A percentile compares a stretch with the other conserved stretches of the same genome.
These are phyloP conservation scores for Lepus americanus DNA, from an alignment of 2,113 vertebrate species.

Conservation along the genomic window DNA sequence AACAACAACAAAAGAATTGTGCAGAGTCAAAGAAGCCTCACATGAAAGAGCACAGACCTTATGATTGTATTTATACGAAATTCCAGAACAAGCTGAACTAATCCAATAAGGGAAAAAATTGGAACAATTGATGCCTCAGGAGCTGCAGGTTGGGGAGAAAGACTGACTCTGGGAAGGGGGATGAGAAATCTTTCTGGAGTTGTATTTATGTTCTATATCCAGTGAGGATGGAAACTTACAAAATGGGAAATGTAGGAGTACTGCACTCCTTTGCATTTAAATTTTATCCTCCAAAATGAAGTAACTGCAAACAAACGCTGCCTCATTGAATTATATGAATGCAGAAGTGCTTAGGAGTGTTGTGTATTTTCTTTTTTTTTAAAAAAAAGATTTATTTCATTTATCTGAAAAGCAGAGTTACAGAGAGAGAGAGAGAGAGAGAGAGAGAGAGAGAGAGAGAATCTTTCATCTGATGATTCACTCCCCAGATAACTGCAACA, in stretches of 20 bases:
- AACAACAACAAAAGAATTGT: not conserved
- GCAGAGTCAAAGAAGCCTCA: not conserved
- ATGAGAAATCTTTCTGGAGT: not conserved
- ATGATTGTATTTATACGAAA: not conserved
- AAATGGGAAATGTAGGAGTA: not conserved
- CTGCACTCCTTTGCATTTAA: not conserved
- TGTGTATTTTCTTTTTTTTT: not conserved
- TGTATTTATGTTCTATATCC: not conserved
- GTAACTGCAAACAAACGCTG: not conserved
- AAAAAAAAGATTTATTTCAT: too few species aligned
- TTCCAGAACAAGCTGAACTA: not conserved
- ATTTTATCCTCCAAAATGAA: slow-evolving; percentile 4
- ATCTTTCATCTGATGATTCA: too few species aligned
- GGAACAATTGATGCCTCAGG: not conserved
- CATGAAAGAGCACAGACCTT: not conserved
- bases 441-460: too few species aligned
- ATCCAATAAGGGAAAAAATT: not conserved
- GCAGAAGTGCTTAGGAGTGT: not conserved
- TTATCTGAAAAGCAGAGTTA: too few species aligned
- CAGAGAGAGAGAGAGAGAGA: too few species aligned
- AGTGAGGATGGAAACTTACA: not conserved
- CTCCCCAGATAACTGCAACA: too few species aligned
- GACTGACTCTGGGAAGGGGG: not conserved
- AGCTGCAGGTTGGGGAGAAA: not conserved
- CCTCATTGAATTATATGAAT: not conserved